Conservation (phyloP, 2,113 vertebrate genomes). For the Elachura formosa region DNA sequence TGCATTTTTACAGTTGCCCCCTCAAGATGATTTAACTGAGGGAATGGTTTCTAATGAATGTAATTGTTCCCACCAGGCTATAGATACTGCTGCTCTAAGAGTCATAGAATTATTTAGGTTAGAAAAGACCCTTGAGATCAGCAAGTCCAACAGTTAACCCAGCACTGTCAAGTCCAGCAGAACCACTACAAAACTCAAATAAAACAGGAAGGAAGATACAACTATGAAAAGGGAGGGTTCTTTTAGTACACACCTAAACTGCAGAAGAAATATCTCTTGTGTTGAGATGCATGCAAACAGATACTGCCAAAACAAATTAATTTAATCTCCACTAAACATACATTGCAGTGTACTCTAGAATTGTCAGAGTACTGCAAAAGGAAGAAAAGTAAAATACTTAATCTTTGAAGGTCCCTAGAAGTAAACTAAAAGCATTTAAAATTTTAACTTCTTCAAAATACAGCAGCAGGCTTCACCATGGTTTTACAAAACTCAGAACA, state of each 20-base stretch:
- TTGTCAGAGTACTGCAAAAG: background rate
- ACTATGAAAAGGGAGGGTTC: background rate
- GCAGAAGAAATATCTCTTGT: background rate
- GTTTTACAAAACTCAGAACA: background rate
- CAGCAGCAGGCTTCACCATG: background rate
- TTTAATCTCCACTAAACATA: background rate
- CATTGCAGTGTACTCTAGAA: rapidly evolving
- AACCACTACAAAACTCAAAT: background rate
- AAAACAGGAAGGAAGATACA: background rate
- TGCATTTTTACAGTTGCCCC: background rate
- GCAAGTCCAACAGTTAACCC: background rate
- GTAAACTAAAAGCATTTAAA: background rate
- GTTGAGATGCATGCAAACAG: background rate
- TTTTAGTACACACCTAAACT: background rate
- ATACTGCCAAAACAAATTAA: background rate
- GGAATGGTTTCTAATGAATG: background rate
- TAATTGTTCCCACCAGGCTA: background rate
- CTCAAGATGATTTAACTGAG: background rate
- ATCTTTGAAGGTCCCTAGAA: background rate
- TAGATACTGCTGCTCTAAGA: background rate
- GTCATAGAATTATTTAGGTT: background rate
- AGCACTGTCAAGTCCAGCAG: background rate
- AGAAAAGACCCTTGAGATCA: background rate
- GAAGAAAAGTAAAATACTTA: background rate
- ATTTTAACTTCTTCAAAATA: background rate